Evolutionary conservation across 2,797 vertebrate species (phyloP).

Genomic region (Carduelis carduelis): DNA sequence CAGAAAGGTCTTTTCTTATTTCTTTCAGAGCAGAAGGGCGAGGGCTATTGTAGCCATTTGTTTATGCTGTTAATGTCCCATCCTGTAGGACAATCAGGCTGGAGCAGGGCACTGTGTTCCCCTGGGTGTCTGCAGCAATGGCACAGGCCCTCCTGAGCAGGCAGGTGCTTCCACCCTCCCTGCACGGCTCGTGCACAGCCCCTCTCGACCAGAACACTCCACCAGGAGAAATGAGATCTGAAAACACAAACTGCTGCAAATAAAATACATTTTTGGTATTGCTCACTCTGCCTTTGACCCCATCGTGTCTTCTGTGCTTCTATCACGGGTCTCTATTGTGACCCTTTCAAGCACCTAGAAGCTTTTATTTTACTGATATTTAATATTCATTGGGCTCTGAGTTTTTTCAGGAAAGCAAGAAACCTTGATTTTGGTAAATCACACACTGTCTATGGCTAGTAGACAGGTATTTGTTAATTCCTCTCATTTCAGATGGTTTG

Average conservation of each 20-base stretch:
- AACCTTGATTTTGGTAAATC: not conserved
- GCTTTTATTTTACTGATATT: not conserved
- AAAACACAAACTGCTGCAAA: not conserved
- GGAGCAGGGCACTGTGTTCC: not conserved
- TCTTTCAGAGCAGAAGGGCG: not conserved
- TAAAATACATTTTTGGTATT: not conserved
- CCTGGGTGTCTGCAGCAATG: not conserved
- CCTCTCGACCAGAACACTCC: not conserved
- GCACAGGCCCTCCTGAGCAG: fast-evolving
- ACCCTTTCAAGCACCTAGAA: not conserved
- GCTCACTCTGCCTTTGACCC: not conserved
- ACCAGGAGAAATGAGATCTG: not conserved
- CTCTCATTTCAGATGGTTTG: not conserved
- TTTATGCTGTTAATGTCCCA: not conserved
- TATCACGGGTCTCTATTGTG: not conserved
- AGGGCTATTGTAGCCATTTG: not conserved
- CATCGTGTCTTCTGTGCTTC: not conserved
- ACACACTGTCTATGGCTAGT: no score
- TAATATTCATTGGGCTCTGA: not conserved
- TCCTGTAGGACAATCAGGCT: not conserved
- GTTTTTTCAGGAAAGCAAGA: not conserved
- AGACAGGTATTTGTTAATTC: not conserved
- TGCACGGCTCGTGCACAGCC: not conserved
- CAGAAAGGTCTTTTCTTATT: slow-evolving; percentile 14
- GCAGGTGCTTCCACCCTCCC: not conserved